Percentiles rank a stretch among this genome's conserved stretches.
Evolutionary conservation across 1,140 invertebrate genomes (phyloP).

Genomic region (Drosophila grimshawi): DNA sequence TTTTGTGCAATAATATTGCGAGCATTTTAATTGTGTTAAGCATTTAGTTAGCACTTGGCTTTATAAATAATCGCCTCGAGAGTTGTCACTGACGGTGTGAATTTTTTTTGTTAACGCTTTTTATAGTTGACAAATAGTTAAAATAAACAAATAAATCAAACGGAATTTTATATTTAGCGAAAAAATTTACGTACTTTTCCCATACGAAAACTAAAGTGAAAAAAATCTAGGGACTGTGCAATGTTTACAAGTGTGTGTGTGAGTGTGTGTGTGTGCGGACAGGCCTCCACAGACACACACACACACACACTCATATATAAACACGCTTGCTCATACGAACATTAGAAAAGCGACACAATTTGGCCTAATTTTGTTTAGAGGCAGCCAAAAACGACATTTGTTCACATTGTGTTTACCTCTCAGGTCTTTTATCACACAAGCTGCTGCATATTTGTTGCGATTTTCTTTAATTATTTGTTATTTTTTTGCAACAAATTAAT

Average conservation of each 20-base stretch:
- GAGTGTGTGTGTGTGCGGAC: slow-evolving; percentile 37
- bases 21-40: slow-evolving; percentile 38
- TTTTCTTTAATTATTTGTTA: slow-evolving; percentile 1
- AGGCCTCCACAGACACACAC: slow-evolving; percentile 51
- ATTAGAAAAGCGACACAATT: slow-evolving; percentile 48
- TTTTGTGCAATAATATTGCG: slow-evolving; percentile 36
- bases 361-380: slow-evolving; percentile 52
- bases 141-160: slow-evolving; percentile 26
- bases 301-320: background rate
- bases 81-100: slow-evolving; percentile 10
- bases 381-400: slow-evolving; percentile 29
- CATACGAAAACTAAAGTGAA: slow-evolving; percentile 3
- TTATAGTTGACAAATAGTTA: slow-evolving; percentile 15
- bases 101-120: slow-evolving; percentile 27
- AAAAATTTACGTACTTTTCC: slow-evolving; percentile 16
- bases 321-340: slow-evolving; percentile 4
- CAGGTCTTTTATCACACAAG: slow-evolving; percentile 2
- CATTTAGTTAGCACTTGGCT: slow-evolving; percentile 52
- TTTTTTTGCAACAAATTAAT: slow-evolving; percentile 29
- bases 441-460: background rate
- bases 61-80: slow-evolving; percentile 40
- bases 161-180: slow-evolving; percentile 38
- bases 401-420: slow-evolving; percentile 32
- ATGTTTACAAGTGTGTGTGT: slow-evolving; percentile 44
- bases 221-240: slow-evolving; percentile 16